A percentile compares a stretch with the other conserved stretches of the same genome.
These are phyloP conservation scores for Valencia hispanica DNA, from an alignment of 2,797 vertebrate species.

Conservation along the genomic window DNA sequence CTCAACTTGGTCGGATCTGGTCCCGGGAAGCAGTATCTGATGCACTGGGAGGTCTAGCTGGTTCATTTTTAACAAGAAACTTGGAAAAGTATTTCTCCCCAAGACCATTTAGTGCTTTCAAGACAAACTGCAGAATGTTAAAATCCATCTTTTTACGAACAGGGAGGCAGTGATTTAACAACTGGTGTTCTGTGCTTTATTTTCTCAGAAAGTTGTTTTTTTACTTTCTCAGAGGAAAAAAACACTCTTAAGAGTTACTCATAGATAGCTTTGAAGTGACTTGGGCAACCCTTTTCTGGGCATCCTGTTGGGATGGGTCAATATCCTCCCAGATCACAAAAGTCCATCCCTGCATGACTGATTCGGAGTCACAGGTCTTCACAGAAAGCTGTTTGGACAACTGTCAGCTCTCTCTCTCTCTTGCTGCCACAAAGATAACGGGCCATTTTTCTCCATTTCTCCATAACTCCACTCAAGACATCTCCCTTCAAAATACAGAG, in stretches of 20 bases:
- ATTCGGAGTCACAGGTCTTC: slow-evolving; percentile 55
- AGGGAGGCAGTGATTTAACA: not conserved
- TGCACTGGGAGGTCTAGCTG: not conserved
- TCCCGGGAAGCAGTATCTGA: not conserved
- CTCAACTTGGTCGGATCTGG: not conserved
- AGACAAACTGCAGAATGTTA: not conserved
- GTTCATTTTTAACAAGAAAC: not conserved
- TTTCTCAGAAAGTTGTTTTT: not conserved
- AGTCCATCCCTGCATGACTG: slow-evolving; percentile 58
- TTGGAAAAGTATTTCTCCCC: not conserved
- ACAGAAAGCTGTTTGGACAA: slow-evolving; percentile 70
- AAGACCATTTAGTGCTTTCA: not conserved
- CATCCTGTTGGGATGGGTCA: slow-evolving; percentile 55
- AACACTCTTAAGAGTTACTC: slow-evolving; percentile 35
- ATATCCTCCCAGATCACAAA: slow-evolving; percentile 48
- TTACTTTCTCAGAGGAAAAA: slow-evolving; percentile 9
- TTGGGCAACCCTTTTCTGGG: slow-evolving; percentile 49
- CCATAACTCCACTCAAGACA: slow-evolving; percentile 52
- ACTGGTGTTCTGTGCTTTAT: not conserved
- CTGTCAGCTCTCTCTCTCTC: slow-evolving; percentile 64
- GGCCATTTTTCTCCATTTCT: slow-evolving; percentile 75
- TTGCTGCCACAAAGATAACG: slow-evolving; percentile 62
- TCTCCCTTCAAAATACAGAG: slow-evolving; percentile 52
- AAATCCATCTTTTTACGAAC: not conserved
- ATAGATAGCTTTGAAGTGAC: slow-evolving; percentile 56